Evolutionary conservation across 2,888 invertebrate genomes (phyloP), one percentile per base, ranked within the genome.

Genomic region (Drosophila meridionalis): DNA sequence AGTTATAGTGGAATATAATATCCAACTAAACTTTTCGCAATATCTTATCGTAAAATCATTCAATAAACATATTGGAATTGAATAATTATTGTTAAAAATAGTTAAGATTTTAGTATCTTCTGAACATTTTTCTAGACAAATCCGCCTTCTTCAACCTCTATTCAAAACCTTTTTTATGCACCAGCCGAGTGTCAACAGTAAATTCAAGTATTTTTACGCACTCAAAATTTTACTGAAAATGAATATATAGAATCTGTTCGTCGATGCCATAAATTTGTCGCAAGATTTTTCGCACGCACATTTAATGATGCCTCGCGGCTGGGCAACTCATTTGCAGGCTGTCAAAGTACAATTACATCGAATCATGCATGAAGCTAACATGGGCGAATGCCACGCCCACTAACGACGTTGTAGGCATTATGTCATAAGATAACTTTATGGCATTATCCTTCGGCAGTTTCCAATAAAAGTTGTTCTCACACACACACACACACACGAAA

Each of bases 341-440:
- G 42, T 72, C 47, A 59, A 65, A 72, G 30, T 66, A 65, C 68
- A 78, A 80, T 78, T 78, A 79, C 60, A 63, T 28, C 20, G 20
- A 52, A 55, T 52, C 43, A 58, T 58, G 63, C 60, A 68, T 67
- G 14, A 38, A 40, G 53, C 8, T 14, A 14, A 34, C 42, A 36
- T 43, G 20, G 42, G 28, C 14, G 38, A 11, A 14, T 59, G 32
- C 60, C 47, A 48, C 30, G 61, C 48, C 45, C 43, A 40, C 6
- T 28, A 11, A 12, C 40, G 8, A 28, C 47, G 40, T 26, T 42
- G 63, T 14, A 36, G 28, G n/a, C 36, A 53, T 20, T 53, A 28
- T 55, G 78, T 72, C 77, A 80, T 78, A 72, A 78, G 77, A 60
- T 55, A 80, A 80, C 76, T 80, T 78, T 78, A 59, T 85, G 81